Evolutionary conservation across 2,797 vertebrate genomes (phyloP).

Genomic region (Nothura maculosa): DNA sequence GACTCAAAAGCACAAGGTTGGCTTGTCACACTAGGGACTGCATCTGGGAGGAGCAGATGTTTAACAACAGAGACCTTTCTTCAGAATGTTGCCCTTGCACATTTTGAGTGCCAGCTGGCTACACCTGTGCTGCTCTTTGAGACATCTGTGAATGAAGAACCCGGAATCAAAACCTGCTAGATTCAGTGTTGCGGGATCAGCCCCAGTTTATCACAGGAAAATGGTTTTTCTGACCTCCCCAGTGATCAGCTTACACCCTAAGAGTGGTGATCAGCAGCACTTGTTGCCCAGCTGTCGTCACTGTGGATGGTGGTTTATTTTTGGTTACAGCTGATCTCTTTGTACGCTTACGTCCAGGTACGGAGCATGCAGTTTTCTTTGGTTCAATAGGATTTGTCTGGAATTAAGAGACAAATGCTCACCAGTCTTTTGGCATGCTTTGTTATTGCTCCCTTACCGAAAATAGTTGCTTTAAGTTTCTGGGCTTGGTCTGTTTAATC

Average conservation of each 20-base stretch:
- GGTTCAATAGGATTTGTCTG: not conserved
- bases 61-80: not conserved
- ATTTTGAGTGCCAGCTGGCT: not conserved
- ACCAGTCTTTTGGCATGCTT: not conserved
- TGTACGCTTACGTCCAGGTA: not conserved
- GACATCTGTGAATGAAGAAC: not conserved
- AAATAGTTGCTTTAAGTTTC: not conserved
- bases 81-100: not conserved
- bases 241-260: not conserved
- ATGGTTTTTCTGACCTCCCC: not conserved
- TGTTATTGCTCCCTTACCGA: not conserved
- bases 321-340: conserved; percentile 42
- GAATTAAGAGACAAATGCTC: not conserved
- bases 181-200: rapidly evolving
- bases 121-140: rapidly evolving
- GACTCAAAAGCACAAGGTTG: not conserved
- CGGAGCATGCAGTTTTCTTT: not conserved
- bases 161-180: not conserved
- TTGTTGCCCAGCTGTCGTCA: not conserved
- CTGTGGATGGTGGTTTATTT: not conserved
- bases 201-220: not conserved
- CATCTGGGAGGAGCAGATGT: not conserved
- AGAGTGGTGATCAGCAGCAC: not conserved
- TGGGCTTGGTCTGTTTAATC: not conserved
- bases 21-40: not conserved